Percentiles rank a stretch among this genome's conserved stretches.
phyloP scores from a whole-genome alignment of 53 echinoderm and acorn worm species.

The Holothuria scabra region DNA sequence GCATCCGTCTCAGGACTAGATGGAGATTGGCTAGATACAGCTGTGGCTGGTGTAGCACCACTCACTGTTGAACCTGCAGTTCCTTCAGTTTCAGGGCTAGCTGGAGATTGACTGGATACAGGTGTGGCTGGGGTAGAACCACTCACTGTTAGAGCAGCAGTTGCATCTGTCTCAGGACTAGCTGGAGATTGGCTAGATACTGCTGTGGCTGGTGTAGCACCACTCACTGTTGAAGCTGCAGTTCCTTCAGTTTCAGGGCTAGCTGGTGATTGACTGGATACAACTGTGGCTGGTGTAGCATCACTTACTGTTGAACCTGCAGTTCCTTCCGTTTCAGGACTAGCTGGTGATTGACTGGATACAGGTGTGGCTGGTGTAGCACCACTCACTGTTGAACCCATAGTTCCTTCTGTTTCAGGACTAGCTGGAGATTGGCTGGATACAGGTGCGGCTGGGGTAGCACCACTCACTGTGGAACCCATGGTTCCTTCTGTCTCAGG shows the following conservation, averaged over 20 bases:
- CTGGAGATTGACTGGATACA: background rate
- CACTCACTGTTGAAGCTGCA: slow-evolving; percentile 11
- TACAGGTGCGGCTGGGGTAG: too few relatives aligned
- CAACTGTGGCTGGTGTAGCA: too few relatives aligned
- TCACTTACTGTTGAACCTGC: too few relatives aligned
- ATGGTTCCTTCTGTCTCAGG: too few relatives aligned
- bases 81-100: background rate
- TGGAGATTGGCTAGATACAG: background rate
- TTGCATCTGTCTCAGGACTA: slow-evolving; percentile 10
- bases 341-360: too few relatives aligned
- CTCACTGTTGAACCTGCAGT: background rate
- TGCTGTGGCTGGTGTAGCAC: background rate
- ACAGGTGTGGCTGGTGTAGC: too few relatives aligned
- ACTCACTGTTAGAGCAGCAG: background rate
- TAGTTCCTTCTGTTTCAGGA: too few relatives aligned
- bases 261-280: too few relatives aligned
- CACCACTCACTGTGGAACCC: too few relatives aligned
- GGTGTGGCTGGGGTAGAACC: background rate
- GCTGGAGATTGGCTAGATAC: background rate
- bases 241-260: background rate
- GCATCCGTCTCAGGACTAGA: background rate
- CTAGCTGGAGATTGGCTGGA: too few relatives aligned
- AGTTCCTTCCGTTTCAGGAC: too few relatives aligned
- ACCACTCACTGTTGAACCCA: too few relatives aligned
- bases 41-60: background rate